These are phyloP conservation scores for Thymallus thymallus DNA, from an alignment of 2,113 vertebrate genomes.

Conservation along the genomic window DNA sequence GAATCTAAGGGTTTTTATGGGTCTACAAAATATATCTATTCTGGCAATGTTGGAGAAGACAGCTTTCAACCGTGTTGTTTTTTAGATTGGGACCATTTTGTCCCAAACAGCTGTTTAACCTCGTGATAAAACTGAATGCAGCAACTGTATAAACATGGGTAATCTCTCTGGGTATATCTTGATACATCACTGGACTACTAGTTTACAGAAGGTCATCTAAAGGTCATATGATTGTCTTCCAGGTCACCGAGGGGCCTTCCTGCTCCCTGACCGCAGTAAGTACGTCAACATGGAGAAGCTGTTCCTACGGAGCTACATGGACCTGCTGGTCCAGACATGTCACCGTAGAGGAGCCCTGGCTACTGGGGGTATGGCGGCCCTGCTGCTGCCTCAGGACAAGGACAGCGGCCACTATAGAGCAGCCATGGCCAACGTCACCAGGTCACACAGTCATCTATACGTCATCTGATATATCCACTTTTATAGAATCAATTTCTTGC, in stretches of 20 bases:
- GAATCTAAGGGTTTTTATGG: no score
- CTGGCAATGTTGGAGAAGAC: background rate
- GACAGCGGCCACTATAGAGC: conserved; percentile 48
- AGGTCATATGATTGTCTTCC: background rate
- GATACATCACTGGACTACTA: background rate
- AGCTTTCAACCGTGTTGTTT: background rate
- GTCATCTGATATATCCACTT: no score
- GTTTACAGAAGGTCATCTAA: background rate
- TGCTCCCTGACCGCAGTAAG: conserved; percentile 70
- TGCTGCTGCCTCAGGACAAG: conserved; percentile 60
- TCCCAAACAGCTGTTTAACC: no score
- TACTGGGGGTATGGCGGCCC: conserved; percentile 75
- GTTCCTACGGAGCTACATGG: conserved; percentile 40
- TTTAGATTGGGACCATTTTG: no score
- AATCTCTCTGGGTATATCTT: background rate
- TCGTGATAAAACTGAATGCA: no score
- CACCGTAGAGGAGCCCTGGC: conserved; percentile 70
- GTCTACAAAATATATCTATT: background rate
- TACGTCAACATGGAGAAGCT: conserved; percentile 82
- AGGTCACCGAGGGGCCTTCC: conserved; percentile 67
- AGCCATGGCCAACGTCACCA: conserved; percentile 66
- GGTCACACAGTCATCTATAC: conserved; percentile 36
- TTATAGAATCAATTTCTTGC: no score
- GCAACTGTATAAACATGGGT: no score
- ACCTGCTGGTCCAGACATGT: conserved; percentile 49